Evolutionary conservation across 1,140 invertebrate genomes (phyloP).

Genomic region (Arion vulgaris): DNA sequence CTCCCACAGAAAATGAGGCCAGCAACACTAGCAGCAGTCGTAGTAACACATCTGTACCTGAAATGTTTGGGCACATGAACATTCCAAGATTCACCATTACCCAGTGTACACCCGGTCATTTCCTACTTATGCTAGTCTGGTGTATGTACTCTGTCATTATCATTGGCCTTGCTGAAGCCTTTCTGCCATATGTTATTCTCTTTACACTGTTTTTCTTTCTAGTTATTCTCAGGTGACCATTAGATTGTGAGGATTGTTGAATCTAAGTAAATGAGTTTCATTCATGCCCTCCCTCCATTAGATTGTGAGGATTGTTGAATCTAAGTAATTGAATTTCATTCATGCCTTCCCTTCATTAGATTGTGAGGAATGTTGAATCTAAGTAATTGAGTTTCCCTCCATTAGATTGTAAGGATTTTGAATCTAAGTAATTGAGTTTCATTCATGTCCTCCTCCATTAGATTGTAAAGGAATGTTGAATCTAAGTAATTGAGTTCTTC

Average conservation of each 20-base stretch:
- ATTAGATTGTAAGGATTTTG: background rate
- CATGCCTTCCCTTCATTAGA: background rate
- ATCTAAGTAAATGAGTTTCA: background rate
- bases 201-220: conserved; percentile 43
- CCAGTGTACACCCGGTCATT: conserved; percentile 16
- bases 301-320: background rate
- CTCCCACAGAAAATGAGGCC: conserved; percentile 1
- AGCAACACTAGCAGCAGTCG: conserved; percentile 24
- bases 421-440: too few relatives aligned
- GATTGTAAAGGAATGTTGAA: background rate
- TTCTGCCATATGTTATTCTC: conserved; percentile 43
- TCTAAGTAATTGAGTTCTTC: too few relatives aligned
- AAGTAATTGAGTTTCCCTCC: background rate
- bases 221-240: conserved; percentile 38
- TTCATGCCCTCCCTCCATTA: background rate
- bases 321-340: too few relatives aligned
- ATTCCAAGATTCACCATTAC: background rate
- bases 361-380: background rate
- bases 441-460: too few relatives aligned
- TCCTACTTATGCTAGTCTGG: conserved; percentile 43
- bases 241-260: background rate
- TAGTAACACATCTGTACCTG: conserved; percentile 24
- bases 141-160: conserved; percentile 47
- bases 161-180: conserved; percentile 41
- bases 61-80: conserved; percentile 10